phyloP scores from a whole-genome alignment of 2,888 invertebrate genomes.

The Chesias legatella region DNA sequence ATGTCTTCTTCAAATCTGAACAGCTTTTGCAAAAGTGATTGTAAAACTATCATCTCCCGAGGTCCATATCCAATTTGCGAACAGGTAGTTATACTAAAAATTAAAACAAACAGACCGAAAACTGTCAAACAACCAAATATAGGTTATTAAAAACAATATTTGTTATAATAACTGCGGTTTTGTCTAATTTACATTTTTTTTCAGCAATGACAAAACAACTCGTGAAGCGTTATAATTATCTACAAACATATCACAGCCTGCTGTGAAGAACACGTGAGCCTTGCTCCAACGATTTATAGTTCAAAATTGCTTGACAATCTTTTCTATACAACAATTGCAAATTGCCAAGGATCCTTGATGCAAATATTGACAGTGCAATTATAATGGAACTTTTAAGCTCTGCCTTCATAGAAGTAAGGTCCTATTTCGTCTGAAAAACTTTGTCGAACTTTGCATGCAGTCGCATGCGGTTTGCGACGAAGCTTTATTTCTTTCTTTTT shows the following conservation, averaged over 20 bases:
- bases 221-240: constrained; percentile 41
- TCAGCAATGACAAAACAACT: constrained; percentile 50
- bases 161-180: constrained; percentile 37
- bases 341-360: constrained; percentile 3
- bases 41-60: constrained; percentile 5
- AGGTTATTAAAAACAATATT: constrained; percentile 51
- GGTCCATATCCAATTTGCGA: constrained; percentile 9
- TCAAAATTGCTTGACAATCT: constrained; percentile 6
- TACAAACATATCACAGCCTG: background rate
- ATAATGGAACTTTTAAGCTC: background rate
- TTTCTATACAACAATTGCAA: background rate
- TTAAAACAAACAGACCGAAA: constrained; percentile 22
- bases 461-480: constrained; percentile 59
- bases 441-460: constrained; percentile 20
- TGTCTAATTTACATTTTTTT: constrained; percentile 43
- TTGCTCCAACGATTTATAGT: background rate
- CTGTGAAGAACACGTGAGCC: background rate
- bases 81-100: constrained; percentile 23
- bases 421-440: constrained; percentile 4
- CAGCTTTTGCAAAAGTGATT: background rate
- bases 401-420: background rate
- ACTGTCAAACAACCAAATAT: constrained; percentile 39
- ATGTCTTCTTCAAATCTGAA: background rate
- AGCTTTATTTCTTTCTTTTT: constrained; percentile 40
- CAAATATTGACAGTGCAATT: constrained; percentile 2